Base-by-base conservation (phyloP, 1,140 invertebrate genomes). In the Leptinotarsa undecemlineata region DNA sequence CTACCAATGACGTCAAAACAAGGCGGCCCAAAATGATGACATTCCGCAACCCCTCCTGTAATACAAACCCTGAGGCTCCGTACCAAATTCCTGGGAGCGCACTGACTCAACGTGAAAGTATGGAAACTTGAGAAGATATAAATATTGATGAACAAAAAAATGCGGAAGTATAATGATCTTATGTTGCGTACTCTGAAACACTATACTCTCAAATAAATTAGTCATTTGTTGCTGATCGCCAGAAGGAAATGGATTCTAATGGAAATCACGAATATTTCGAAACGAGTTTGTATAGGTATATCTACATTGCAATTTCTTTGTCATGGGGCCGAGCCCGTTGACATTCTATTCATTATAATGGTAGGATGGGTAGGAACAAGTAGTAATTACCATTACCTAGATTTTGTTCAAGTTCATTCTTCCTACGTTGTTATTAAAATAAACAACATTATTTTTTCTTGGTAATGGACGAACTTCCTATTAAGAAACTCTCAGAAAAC, bases 241-340 rank as follows among this genome's bases (percentile, higher is more conserved):
- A 57, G 51, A 19, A 19, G 51, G 15, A 57, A 17, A 57, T 57
- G 5, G 51, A 57, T 15, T 57, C 51, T 15, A 57, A 57, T 57
- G 51, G 51, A 57, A 57, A 57, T 57, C 51, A 57, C 51, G 51
- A 57, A 57, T 57, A 57, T 57, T 57, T 57, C 51, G 51, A 57
- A 57, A 57, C 51, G 51, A 57, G 51, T 57, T 19, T 57, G 51
- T 57, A 19, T 57, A 57, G 51, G 17, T 19, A 57, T 17, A 57
- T 17, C 51, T 57, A 57, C 51, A 57, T 57, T 57, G 51, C 51
- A 57, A 57, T 57, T 57, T 8, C 51, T 57, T 57, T 57, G 51
- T 57, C 51, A 57, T 57, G 51, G 51, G 14, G 51, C 51, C 51
- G 6, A 57, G 51, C 51, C 51, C 51, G 51, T 57, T 57, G 51